Percentiles rank a stretch among this genome's conserved stretches.
phyloP scores from a whole-genome alignment of 2,888 invertebrate species.

The Sicus ferrugineus region DNA sequence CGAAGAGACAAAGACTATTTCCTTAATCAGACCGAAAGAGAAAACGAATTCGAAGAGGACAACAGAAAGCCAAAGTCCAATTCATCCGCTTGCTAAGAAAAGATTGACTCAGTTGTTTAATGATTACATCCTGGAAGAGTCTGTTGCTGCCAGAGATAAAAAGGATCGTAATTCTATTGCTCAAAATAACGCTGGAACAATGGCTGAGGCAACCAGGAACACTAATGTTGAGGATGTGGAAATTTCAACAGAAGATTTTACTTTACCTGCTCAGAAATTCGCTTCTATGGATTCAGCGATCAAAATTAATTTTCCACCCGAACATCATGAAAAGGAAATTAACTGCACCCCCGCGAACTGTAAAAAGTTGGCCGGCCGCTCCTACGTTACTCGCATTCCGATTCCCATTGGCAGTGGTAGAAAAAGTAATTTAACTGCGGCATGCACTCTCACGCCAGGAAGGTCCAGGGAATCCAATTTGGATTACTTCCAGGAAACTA shows the following conservation, averaged over 20 bases:
- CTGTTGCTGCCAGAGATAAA: neutral
- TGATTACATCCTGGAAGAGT: slow-evolving; percentile 37
- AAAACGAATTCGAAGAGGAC: slow-evolving; percentile 31
- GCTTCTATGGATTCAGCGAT: neutral
- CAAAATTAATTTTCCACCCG: neutral
- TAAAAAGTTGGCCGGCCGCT: neutral
- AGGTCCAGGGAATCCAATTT: neutral
- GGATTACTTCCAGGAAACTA: slow-evolving; percentile 24
- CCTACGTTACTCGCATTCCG: slow-evolving; percentile 18
- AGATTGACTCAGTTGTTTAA: slow-evolving; percentile 42
- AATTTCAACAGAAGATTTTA: neutral
- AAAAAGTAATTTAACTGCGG: slow-evolving; percentile 14
- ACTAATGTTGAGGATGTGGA: neutral
- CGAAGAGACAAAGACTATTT: neutral
- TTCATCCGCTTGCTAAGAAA: slow-evolving; percentile 50
- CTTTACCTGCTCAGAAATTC: neutral
- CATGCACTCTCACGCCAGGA: neutral
- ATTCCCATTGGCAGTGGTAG: slow-evolving; percentile 13
- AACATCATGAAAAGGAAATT: neutral
- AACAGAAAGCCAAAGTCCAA: slow-evolving; percentile 49
- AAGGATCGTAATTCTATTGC: neutral
- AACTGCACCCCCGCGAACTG: neutral
- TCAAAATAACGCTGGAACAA: neutral
- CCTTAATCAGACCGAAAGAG: neutral
- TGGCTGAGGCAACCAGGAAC: neutral